Evolutionary conservation across 2,113 vertebrate genomes (phyloP).

Genomic region (Candoia aspera): DNA sequence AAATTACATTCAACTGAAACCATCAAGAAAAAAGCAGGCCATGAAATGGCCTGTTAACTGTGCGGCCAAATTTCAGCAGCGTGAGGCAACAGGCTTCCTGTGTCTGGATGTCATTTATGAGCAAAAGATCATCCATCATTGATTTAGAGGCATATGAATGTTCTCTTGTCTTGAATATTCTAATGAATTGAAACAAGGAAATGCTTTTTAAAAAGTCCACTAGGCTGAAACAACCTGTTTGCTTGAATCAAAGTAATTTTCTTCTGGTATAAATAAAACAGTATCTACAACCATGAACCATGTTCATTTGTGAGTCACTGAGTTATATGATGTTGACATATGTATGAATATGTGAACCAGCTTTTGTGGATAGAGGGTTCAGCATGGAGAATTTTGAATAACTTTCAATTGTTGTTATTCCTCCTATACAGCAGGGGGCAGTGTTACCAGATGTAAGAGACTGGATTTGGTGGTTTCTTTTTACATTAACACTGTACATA

Average conservation of each 20-base stretch:
- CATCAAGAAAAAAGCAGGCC: neutral
- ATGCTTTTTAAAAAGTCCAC: neutral
- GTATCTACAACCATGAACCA: neutral
- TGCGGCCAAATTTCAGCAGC: neutral
- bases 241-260: neutral
- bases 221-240: neutral
- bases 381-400: neutral
- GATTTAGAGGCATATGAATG: neutral
- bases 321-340: neutral
- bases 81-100: neutral
- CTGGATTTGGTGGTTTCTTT: neutral
- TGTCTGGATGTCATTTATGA: neutral
- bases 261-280: conserved; percentile 1
- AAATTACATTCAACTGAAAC: neutral
- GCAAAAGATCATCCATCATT: neutral
- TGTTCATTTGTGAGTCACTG: neutral
- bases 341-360: neutral
- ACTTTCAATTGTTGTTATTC: neutral
- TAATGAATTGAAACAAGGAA: neutral
- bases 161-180: neutral
- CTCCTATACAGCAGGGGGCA: neutral
- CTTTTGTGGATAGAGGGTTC: neutral
- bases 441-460: neutral
- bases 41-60: neutral
- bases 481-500: neutral